Evolutionary conservation across 2,888 invertebrate genomes (phyloP), one percentile per base, ranked within the genome.

Genomic region (Hoplodrina blanda): DNA sequence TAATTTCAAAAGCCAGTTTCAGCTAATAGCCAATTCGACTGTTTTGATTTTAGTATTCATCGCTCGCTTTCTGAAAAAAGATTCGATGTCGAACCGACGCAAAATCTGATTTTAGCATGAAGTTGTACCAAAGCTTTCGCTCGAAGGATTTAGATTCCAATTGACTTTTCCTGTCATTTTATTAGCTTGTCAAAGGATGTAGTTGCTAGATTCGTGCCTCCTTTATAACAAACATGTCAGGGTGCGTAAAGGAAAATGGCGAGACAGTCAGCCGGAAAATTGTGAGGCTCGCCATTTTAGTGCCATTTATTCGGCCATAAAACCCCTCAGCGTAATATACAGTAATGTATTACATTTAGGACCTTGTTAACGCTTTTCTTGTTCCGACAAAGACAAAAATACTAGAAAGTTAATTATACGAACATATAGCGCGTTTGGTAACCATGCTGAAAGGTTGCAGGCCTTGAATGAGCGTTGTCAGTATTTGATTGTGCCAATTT

Each of bases 31-130:
- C 13, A 17, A 2, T 30, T 55, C 33, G n/a, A n/a, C 33, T 19
- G 55, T 33, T 55, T 55, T 55, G 55, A n/a, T 33, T 33, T 55
- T 55, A 55, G 33, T 55, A 55, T 55, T 37, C 55, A 55, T n/a
- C 19, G 33, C 55, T 37, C n/a, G 41, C n/a, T 33, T 11, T 33
- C 33, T 33, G 33, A 17, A 37, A n/a, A 33, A 55, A 55, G 33
- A 55, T 55, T 33, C n/a, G 17, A n/a, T n/a, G 25, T 33, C n/a
- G n/a, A n/a, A 55, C n/a, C n/a, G 55, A 17, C 33, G n/a, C n/a
- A n/a, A 2, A 55, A 33, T n/a, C n/a, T 55, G 19, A 20, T 55
- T 55, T n/a, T 37, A 17, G 19, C 55, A 13, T 41, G 4, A 2
- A 20, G 20, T 4, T 52, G 20, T 20, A 11, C 3, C 20, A 20